These are phyloP conservation scores for Phacellophora camtschatica DNA, from an alignment of 30 jellyfish, hydroid and myxozoan genomes.

Conservation along the genomic window DNA sequence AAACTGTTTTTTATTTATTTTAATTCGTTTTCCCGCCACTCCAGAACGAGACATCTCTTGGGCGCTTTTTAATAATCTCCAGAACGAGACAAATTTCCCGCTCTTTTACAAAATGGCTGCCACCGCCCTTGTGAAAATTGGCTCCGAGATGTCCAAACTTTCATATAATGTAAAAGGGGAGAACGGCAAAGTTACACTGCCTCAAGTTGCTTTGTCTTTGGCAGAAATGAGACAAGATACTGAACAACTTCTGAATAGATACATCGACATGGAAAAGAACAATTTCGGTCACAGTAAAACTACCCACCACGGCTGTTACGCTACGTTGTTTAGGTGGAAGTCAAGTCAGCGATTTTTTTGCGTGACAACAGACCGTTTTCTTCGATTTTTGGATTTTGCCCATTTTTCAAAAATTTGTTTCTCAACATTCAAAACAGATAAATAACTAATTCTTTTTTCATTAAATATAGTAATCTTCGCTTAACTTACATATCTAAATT, in stretches of 20 bases:
- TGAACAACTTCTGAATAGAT: conserved; percentile 4
- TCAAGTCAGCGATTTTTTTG: no score
- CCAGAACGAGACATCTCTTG: background rate
- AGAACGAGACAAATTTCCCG: background rate
- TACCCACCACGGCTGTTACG: no score
- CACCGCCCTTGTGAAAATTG: background rate
- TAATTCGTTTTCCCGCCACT: conserved; percentile 9
- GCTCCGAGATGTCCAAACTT: background rate
- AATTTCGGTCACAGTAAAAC: no score
- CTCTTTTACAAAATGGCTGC: conserved; percentile 6
- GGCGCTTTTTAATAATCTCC: background rate
- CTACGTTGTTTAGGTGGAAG: no score
- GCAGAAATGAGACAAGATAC: conserved; percentile 20
- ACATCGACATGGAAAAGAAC: background rate
- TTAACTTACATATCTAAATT: no score
- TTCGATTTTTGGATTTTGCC: no score
- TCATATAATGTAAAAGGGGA: background rate
- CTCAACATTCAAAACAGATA: no score
- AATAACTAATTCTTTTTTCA: no score
- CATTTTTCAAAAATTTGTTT: no score
- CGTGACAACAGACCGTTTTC: no score
- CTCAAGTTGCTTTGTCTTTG: conserved; percentile 1
- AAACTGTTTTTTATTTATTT: no score
- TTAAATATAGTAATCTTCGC: no score
- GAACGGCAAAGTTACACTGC: background rate